A percentile compares a stretch with the other conserved stretches of the same genome.
These are phyloP conservation scores for Gopherus evgoodei DNA, from an alignment of 2,113 vertebrate genomes.

Conservation along the genomic window DNA sequence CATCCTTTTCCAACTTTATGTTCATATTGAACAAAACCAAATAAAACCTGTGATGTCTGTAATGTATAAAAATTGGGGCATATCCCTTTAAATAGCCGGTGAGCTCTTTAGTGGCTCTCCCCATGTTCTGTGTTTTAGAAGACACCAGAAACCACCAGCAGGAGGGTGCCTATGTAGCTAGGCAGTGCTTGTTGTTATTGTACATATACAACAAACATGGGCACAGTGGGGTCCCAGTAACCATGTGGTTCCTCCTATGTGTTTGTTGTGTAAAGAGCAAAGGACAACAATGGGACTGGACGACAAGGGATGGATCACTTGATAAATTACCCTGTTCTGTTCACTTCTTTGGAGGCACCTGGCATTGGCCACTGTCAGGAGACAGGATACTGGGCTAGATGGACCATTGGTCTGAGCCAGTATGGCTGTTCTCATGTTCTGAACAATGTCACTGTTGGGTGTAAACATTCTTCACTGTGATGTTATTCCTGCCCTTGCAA, in stretches of 20 bases:
- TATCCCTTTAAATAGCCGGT: background rate
- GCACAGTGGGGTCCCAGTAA: no score
- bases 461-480: background rate
- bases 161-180: background rate
- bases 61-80: background rate
- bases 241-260: background rate
- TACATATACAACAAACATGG: background rate
- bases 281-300: background rate
- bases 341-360: no score
- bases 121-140: background rate
- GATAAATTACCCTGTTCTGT: no score
- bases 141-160: background rate
- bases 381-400: no score
- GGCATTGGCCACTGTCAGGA: no score
- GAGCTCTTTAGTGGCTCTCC: accelerated
- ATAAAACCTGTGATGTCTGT: background rate
- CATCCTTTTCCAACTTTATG: accelerated
- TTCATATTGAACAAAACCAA: background rate
- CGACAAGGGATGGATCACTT: background rate
- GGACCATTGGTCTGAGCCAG: no score
- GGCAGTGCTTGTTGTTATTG: background rate
- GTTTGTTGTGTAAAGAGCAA: no score
- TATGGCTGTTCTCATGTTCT: no score
- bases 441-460: background rate
- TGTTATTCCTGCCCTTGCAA: background rate